These are phyloP conservation scores for Anthopleura xanthogrammica DNA, from an alignment of 92 coral and sea anemone genomes.

Conservation along the genomic window DNA sequence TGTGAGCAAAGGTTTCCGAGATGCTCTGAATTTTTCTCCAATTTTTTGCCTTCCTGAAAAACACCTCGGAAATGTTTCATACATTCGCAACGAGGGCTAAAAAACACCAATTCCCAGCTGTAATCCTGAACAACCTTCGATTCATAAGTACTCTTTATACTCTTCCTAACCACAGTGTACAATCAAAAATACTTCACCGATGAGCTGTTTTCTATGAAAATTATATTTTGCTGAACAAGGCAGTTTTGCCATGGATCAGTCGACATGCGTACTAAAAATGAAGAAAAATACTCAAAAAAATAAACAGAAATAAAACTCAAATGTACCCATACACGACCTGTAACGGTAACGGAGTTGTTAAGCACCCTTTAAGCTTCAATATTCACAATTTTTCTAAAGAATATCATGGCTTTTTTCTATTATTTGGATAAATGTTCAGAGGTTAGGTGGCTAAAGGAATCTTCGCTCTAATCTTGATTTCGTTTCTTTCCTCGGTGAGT, in stretches of 20 bases:
- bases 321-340: constrained; percentile 41
- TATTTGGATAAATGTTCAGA: background rate
- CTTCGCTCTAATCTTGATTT: constrained; percentile 1
- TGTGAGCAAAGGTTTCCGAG: background rate
- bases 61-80: background rate
- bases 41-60: constrained; percentile 1
- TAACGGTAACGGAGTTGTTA: constrained; percentile 8
- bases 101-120: background rate
- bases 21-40: background rate
- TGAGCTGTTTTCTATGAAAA: constrained; percentile 13
- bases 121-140: background rate
- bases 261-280: constrained; percentile 98
- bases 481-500: background rate
- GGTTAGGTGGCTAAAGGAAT: background rate
- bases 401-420: background rate
- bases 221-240: constrained; percentile 35
- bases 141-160: background rate
- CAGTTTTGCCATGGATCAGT: constrained; percentile 4
- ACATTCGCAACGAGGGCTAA: background rate
- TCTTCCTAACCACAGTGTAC: background rate
- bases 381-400: background rate
- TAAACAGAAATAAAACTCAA: constrained; percentile 58
- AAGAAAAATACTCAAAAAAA: constrained; percentile 75
- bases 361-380: background rate
- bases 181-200: background rate